Conservation (phyloP, 2,113 vertebrate genomes). For the Indicator indicator region DNA sequence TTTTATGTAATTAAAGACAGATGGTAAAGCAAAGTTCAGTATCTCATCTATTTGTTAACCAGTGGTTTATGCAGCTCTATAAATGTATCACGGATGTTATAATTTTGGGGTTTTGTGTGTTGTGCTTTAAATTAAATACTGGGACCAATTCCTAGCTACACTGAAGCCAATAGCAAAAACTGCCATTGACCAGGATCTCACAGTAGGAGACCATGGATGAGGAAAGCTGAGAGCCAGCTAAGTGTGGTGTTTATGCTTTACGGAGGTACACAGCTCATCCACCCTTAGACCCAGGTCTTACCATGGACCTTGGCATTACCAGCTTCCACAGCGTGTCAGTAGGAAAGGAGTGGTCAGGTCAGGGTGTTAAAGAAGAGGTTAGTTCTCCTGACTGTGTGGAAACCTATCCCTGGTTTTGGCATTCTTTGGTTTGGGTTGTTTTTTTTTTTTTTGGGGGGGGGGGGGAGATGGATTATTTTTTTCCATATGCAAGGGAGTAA, state of each 20-base stretch:
- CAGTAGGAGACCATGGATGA: constrained; percentile 51
- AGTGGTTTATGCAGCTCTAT: constrained; percentile 61
- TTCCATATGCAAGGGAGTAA: constrained; percentile 30
- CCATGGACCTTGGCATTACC: not conserved
- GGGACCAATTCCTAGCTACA: constrained; percentile 40
- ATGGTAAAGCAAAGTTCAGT: constrained; percentile 70
- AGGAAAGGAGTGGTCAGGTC: not conserved
- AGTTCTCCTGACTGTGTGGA: not conserved
- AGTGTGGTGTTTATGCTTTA: constrained; percentile 27
- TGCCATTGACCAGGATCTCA: constrained; percentile 64
- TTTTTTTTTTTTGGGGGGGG: constrained; percentile 13
- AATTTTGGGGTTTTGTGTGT: constrained; percentile 36
- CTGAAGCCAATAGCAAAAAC: constrained; percentile 64
- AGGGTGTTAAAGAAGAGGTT: not conserved
- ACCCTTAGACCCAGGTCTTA: not conserved
- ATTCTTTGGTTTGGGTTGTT: not conserved
- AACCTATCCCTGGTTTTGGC: not conserved
- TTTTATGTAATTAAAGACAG: constrained; percentile 73
- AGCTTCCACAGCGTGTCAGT: accelerated
- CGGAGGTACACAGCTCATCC: not conserved
- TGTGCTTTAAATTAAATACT: constrained; percentile 70
- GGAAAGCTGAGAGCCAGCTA: constrained; percentile 45
- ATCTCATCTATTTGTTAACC: constrained; percentile 68
- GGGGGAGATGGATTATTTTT: not conserved
- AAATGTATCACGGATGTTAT: constrained; percentile 67